These are phyloP conservation scores for Nothoprocta perdicaria DNA, from an alignment of 2,113 vertebrate genomes.

Conservation along the genomic window DNA sequence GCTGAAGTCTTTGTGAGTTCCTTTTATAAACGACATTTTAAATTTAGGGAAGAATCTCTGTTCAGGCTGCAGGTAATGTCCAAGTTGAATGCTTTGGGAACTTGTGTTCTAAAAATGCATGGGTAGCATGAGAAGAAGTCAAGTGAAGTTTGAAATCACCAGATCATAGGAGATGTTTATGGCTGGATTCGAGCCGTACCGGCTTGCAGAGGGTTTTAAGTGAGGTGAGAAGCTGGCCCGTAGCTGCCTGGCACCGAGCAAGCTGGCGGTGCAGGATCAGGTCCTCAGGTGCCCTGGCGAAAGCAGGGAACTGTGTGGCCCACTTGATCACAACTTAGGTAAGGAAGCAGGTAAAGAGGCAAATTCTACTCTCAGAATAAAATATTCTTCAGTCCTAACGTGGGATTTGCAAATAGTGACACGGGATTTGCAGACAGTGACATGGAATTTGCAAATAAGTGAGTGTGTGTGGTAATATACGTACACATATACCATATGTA, in stretches of 20 bases:
- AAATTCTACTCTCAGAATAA: not conserved
- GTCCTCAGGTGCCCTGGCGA: not conserved
- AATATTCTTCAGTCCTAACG: not conserved
- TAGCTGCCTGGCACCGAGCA: not conserved
- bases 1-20: constrained; percentile 69
- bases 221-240: not conserved
- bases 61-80: constrained; percentile 34
- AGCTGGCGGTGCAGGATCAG: not conserved
- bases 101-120: not conserved
- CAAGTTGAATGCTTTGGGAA: constrained; percentile 1
- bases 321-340: not conserved
- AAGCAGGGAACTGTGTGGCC: not conserved
- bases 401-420: not conserved
- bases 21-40: constrained; percentile 64
- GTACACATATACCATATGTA: too few species aligned
- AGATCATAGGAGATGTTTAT: not conserved
- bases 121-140: not conserved
- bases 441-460: not conserved
- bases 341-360: not conserved
- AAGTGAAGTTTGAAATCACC: not conserved
- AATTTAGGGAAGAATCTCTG: constrained; percentile 47
- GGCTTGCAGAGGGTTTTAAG: not conserved
- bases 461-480: not conserved
- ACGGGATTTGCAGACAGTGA: not conserved
- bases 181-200: not conserved